These are phyloP conservation scores for Apamea crenata DNA, from an alignment of 2,888 invertebrate genomes.

Conservation along the genomic window DNA sequence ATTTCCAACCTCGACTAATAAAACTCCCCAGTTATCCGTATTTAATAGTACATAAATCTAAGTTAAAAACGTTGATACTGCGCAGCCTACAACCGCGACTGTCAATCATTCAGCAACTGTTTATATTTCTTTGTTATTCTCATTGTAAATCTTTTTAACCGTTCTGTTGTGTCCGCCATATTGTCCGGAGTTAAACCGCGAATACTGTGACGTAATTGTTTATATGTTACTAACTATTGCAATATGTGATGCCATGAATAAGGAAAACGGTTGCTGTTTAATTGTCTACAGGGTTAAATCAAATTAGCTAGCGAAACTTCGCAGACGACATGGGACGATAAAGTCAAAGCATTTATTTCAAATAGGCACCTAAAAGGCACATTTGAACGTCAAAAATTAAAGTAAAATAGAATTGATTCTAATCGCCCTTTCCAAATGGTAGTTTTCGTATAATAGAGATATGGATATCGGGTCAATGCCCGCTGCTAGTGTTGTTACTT, in stretches of 20 bases:
- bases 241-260: neutral
- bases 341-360: too few relatives aligned
- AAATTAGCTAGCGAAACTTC: neutral
- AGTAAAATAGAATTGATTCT: too few relatives aligned
- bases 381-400: too few relatives aligned
- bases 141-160: slow-evolving; percentile 65
- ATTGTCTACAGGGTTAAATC: neutral
- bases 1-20: slow-evolving; percentile 8
- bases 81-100: slow-evolving; percentile 36
- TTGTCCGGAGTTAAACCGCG: slow-evolving; percentile 13
- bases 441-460: too few relatives aligned
- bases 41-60: slow-evolving; percentile 60
- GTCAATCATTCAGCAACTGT: slow-evolving; percentile 54
- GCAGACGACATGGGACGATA: neutral
- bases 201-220: slow-evolving; percentile 36
- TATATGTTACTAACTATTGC: slow-evolving; percentile 13
- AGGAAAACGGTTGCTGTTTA: neutral
- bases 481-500: too few relatives aligned
- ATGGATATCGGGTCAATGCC: too few relatives aligned
- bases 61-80: slow-evolving; percentile 49
- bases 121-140: slow-evolving; percentile 63
- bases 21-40: slow-evolving; percentile 20
- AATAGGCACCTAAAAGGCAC: too few relatives aligned
- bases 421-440: too few relatives aligned
- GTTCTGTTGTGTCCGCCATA: slow-evolving; percentile 36